These are phyloP conservation scores for Creontiades dilutus DNA, from an alignment of 2,888 invertebrate genomes.

Conservation along the genomic window DNA sequence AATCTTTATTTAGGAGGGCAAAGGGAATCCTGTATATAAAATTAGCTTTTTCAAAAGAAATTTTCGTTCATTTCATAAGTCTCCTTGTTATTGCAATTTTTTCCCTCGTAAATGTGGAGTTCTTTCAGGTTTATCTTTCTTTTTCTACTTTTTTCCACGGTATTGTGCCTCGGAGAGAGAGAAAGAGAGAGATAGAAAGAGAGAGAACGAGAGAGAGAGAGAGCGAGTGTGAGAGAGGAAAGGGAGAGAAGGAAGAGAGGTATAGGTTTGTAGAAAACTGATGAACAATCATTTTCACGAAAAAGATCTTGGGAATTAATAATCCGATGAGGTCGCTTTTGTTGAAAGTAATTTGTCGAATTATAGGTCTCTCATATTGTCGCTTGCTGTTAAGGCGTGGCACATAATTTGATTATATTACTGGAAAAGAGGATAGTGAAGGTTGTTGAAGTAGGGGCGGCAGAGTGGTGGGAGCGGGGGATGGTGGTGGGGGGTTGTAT, in stretches of 20 bases:
- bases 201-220: too few relatives aligned
- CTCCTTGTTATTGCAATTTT: not conserved
- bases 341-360: slow-evolving; percentile 2
- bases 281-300: not conserved
- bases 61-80: not conserved
- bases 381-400: slow-evolving; percentile 2
- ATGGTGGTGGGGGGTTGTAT: not conserved
- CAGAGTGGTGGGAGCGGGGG: not conserved
- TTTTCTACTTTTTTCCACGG: not conserved
- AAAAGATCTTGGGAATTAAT: not conserved
- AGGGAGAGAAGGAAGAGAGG: not conserved
- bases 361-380: slow-evolving; percentile 12
- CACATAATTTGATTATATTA: slow-evolving; percentile 41
- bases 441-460: not conserved
- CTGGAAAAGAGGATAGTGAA: slow-evolving; percentile 3
- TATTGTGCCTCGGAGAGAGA: too few relatives aligned
- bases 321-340: not conserved
- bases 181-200: too few relatives aligned
- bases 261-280: not conserved
- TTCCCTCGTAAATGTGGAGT: not conserved
- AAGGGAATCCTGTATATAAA: slow-evolving; percentile 35
- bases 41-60: slow-evolving; percentile 10
- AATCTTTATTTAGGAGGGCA: not conserved
- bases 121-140: not conserved
- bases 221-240: too few relatives aligned